phyloP scores from a whole-genome alignment of 2,797 vertebrate species.

The Chelmon rostratus region DNA sequence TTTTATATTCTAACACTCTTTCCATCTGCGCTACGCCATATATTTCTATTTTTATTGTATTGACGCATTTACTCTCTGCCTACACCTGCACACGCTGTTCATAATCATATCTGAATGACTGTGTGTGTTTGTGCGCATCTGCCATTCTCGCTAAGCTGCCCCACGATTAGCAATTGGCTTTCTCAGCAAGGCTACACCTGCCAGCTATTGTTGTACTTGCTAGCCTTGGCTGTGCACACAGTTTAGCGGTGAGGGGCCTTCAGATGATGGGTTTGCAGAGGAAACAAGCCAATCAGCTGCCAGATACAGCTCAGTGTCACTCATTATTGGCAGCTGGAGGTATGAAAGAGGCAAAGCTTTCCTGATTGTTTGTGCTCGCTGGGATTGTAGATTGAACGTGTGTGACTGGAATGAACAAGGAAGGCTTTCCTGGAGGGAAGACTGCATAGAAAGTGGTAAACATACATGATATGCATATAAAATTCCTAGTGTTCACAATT shows the following conservation, averaged over 20 bases:
- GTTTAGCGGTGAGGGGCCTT: conserved; percentile 44
- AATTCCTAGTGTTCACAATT: neutral
- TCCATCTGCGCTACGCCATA: neutral
- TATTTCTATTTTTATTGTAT: neutral
- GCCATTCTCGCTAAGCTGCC: conserved; percentile 19
- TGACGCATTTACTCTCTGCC: neutral
- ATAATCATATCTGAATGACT: conserved; percentile 19
- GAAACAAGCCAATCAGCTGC: conserved; percentile 49
- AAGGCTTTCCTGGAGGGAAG: neutral
- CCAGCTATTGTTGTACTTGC: conserved; percentile 49
- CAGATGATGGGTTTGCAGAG: conserved; percentile 50
- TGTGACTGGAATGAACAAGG: conserved; percentile 42
- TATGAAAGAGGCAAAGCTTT: conserved; percentile 28
- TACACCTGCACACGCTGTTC: conserved; percentile 22
- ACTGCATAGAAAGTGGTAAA: neutral
- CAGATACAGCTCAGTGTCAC: conserved; percentile 43
- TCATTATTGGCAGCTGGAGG: conserved; percentile 31
- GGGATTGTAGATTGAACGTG: conserved; percentile 17
- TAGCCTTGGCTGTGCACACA: conserved; percentile 41
- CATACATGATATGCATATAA: neutral
- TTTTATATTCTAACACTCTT: neutral
- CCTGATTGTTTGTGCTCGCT: conserved; percentile 52
- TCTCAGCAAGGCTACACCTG: conserved; percentile 35
- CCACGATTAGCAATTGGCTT: conserved; percentile 51
- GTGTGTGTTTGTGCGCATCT: neutral